phyloP scores from a whole-genome alignment of 2,797 vertebrate genomes.

The Schizopygopsis pylzovi region DNA sequence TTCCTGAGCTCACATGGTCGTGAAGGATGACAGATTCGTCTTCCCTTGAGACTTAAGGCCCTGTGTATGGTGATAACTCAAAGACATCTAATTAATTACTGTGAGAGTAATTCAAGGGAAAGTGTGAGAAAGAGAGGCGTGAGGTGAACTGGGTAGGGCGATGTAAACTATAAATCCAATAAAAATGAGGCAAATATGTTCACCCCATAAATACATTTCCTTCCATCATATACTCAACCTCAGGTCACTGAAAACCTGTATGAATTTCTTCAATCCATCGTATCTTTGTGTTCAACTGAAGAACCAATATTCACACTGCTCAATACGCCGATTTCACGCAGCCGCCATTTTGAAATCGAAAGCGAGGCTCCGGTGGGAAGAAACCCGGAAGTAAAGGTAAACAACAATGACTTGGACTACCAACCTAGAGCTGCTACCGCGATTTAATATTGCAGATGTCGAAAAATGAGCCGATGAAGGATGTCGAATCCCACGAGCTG shows the following conservation, averaged over 20 bases:
- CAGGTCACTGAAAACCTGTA: background rate
- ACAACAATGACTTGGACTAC: too few species aligned
- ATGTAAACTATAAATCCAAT: background rate
- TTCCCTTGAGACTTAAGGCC: conserved; percentile 63
- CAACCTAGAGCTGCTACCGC: too few species aligned
- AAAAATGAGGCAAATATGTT: background rate
- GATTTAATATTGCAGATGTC: too few species aligned
- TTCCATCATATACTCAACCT: background rate
- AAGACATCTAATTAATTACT: conserved; percentile 70
- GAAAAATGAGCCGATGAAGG: too few species aligned
- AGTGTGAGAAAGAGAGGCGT: background rate
- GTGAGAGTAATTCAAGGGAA: conserved; percentile 5
- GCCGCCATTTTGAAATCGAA: too few species aligned
- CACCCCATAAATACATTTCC: background rate
- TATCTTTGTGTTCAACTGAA: background rate
- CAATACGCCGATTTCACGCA: too few species aligned
- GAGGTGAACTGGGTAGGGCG: background rate
- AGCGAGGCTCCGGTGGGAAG: too few species aligned
- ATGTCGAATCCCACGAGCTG: too few species aligned
- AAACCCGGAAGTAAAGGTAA: too few species aligned
- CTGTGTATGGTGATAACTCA: conserved; percentile 68
- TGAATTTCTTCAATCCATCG: background rate
- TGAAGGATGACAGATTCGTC: conserved; percentile 66
- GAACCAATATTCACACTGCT: background rate
- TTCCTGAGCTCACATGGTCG: background rate